phyloP scores from a whole-genome alignment of 2,888 invertebrate genomes.

The Empis livida region DNA sequence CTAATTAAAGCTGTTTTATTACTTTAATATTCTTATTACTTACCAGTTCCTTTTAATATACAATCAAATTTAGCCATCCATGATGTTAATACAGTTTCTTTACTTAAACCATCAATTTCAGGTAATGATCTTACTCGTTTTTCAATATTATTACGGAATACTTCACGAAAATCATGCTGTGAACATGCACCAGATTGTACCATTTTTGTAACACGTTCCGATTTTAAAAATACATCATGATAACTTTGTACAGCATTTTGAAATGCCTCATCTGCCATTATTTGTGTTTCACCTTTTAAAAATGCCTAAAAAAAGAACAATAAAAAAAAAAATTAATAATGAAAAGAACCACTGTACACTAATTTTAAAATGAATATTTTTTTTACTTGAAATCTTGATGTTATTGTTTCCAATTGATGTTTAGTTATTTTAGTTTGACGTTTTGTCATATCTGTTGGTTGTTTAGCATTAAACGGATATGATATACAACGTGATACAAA shows the following conservation, averaged over 20 bases:
- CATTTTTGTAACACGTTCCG: slow-evolving; percentile 92
- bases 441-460: slow-evolving; percentile 95
- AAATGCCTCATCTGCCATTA: slow-evolving; percentile 95
- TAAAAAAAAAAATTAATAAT: too few relatives aligned
- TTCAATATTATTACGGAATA: slow-evolving; percentile 95
- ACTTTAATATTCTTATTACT: slow-evolving; percentile 19
- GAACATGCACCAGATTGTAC: slow-evolving; percentile 97
- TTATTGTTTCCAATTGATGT: slow-evolving; percentile 88
- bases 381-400: slow-evolving; percentile 81
- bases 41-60: slow-evolving; percentile 77
- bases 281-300: slow-evolving; percentile 96
- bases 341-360: too few relatives aligned
- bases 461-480: slow-evolving; percentile 98
- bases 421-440: slow-evolving; percentile 92
- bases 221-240: slow-evolving; percentile 91
- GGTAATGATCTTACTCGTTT: slow-evolving; percentile 96
- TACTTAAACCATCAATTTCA: slow-evolving; percentile 98
- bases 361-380: not conserved
- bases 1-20: too few relatives aligned
- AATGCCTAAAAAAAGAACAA: slow-evolving; percentile 79
- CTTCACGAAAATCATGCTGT: slow-evolving; percentile 96
- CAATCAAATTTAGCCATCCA: slow-evolving; percentile 99
- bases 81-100: slow-evolving; percentile 95
- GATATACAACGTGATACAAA: slow-evolving; percentile 96
- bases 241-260: slow-evolving; percentile 97